phyloP scores from a whole-genome alignment of 2,888 invertebrate genomes.

The Tetropium fuscum region DNA sequence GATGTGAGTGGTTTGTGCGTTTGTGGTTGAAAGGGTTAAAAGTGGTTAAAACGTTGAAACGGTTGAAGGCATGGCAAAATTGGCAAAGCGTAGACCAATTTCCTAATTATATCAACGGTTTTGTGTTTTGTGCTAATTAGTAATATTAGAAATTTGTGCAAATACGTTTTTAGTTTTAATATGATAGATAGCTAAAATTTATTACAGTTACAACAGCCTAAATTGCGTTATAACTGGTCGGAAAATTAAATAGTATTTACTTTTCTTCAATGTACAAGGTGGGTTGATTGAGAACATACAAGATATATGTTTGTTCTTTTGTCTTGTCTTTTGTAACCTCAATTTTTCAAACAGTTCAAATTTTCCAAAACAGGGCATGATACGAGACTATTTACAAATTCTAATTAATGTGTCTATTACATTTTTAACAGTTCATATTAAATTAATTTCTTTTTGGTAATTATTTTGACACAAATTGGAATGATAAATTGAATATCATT shows the following conservation, averaged over 20 bases:
- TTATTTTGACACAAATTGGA: too few relatives aligned
- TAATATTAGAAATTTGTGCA: not conserved
- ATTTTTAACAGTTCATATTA: slow-evolving; percentile 46
- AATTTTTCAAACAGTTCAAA: slow-evolving; percentile 39
- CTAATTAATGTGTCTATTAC: slow-evolving; percentile 49
- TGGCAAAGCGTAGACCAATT: too few relatives aligned
- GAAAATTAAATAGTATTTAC: not conserved
- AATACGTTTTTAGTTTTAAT: too few relatives aligned
- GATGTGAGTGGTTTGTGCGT: too few relatives aligned
- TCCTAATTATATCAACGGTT: too few relatives aligned
- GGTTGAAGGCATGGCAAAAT: too few relatives aligned
- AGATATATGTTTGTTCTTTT: slow-evolving; percentile 30
- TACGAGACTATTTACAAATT: slow-evolving; percentile 51
- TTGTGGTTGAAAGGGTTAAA: too few relatives aligned
- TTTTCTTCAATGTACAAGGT: slow-evolving; percentile 35
- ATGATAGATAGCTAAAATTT: too few relatives aligned
- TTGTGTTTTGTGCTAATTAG: not conserved
- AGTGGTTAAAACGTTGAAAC: too few relatives aligned
- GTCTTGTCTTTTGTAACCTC: slow-evolving; percentile 42
- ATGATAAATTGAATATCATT: not conserved
- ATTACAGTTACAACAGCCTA: too few relatives aligned
- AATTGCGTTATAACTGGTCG: too few relatives aligned
- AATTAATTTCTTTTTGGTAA: slow-evolving; percentile 47
- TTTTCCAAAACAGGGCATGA: slow-evolving; percentile 49
- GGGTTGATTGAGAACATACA: slow-evolving; percentile 25